Evolutionary conservation across 1,140 invertebrate species (phyloP).

Genomic region (Geopemphigus sp.): DNA sequence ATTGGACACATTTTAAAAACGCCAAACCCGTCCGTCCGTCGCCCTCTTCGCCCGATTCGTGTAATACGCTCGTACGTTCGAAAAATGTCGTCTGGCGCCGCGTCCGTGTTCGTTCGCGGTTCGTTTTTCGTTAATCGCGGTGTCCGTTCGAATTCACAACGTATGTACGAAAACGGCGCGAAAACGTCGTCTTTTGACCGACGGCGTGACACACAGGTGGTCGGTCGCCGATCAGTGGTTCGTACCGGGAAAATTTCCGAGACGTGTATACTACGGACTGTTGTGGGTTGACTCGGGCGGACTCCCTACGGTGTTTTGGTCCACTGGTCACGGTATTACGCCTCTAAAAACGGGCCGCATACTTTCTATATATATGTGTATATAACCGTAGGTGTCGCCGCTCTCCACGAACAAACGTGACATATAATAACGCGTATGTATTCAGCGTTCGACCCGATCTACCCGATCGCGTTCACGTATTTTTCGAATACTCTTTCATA

Average conservation of each 20-base stretch:
- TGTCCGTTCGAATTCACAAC: neutral
- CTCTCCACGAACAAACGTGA: neutral
- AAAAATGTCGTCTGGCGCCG: no score
- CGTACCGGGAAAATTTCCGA: neutral
- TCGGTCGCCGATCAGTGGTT: slow-evolving; percentile 17
- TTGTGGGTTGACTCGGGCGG: neutral
- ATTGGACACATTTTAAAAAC: no score
- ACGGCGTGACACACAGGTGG: neutral
- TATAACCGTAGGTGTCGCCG: slow-evolving; percentile 30
- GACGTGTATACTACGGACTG: neutral
- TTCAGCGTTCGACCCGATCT: neutral
- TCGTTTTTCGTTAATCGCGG: no score
- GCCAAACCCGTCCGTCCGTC: no score
- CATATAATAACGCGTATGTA: neutral
- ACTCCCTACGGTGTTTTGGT: slow-evolving; percentile 28
- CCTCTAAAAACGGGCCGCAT: slow-evolving; percentile 8
- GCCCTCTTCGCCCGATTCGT: no score
- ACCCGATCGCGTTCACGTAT: no score
- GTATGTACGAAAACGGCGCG: neutral
- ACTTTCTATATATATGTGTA: slow-evolving; percentile 17
- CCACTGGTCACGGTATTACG: slow-evolving; percentile 18
- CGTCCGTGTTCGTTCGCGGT: neutral
- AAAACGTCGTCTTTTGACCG: no score
- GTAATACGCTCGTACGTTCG: no score
- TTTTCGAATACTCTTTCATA: no score